Evolutionary conservation across 2,797 vertebrate species (phyloP), one percentile per base, ranked within the genome.

Genomic region (Chelmon rostratus): DNA sequence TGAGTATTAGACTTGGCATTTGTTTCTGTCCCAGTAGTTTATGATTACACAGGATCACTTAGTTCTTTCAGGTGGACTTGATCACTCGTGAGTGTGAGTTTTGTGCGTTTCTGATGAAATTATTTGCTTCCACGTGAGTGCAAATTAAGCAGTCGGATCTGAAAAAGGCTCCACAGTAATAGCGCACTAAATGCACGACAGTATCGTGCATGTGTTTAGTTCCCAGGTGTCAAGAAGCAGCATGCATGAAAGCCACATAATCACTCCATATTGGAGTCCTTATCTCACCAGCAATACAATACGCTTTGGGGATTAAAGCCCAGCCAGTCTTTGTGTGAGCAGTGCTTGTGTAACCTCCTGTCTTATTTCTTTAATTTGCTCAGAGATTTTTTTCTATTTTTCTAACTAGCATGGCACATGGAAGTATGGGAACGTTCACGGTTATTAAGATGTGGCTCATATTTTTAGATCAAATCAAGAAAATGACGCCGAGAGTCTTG

Each of bases 401-500:
- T 68, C 58, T 73, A 47, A 66, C 16, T 37, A 52, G 5, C 44
- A 78, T 47, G 50, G 67, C 71, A 68, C 38, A 57, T 59, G 19
- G 53, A 83, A 82, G 37, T 61, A 85, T 76, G 10, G 59, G 62
- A 80, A 72, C 8, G 7, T 83, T 89, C 80, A 68, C 69, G 57
- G 74, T 78, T 84, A 68, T 85, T 89, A 83, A 89, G 75, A 84
- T 71, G 80, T 58, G 63, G 70, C 56, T 84, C 59, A 8, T 92
- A 94, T 93, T 92, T 92, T 91, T 93, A 92, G 92, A 93, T 91
- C 88, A 92, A 91, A 92, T 92, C 86, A 79, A 59, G 78, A 91
- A 88, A 76, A 82, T 53, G 77, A 88, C 2, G 66, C 76, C 73
- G 65, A 56, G 79, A 88, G 86, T 82, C 86, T 75, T 86, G 65